Conservation (phyloP, 1,140 invertebrate genomes). For the Teleopsis dalmanni region DNA sequence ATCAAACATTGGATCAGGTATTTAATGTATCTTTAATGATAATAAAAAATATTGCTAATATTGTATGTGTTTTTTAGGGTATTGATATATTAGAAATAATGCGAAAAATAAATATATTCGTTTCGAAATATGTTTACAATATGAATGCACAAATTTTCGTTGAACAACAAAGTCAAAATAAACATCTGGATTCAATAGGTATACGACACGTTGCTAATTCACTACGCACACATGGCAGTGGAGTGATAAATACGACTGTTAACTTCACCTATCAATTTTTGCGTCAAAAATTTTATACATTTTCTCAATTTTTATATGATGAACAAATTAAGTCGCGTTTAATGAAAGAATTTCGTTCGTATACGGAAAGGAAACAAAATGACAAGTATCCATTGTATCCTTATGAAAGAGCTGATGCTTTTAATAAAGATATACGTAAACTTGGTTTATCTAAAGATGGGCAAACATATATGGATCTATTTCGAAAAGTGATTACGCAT, state of each 20-base stretch:
- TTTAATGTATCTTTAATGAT: slow-evolving; percentile 6
- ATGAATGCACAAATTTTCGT: slow-evolving; percentile 96
- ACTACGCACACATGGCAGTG: slow-evolving; percentile 93
- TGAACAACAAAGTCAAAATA: slow-evolving; percentile 84
- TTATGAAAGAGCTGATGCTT: slow-evolving; percentile 90
- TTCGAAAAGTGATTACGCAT: slow-evolving; percentile 84
- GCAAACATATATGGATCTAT: slow-evolving; percentile 85
- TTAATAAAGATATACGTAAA: slow-evolving; percentile 86
- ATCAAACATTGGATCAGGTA: slow-evolving; percentile 89
- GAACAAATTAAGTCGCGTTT: slow-evolving; percentile 96
- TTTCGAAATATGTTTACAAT: slow-evolving; percentile 91
- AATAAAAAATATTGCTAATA: slow-evolving; percentile 1
- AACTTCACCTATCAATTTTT: slow-evolving; percentile 97
- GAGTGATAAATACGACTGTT: slow-evolving; percentile 95
- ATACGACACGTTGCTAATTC: slow-evolving; percentile 96
- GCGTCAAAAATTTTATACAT: slow-evolving; percentile 85
- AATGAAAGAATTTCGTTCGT: slow-evolving; percentile 77
- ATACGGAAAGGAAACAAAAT: slow-evolving; percentile 52
- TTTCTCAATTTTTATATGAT: slow-evolving; percentile 97
- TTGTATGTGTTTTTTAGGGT: slow-evolving; percentile 51
- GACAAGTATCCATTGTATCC: slow-evolving; percentile 55
- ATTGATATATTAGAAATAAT: slow-evolving; percentile 97
- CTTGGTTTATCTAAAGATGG: slow-evolving; percentile 79
- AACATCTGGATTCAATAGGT: slow-evolving; percentile 93
- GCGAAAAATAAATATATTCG: slow-evolving; percentile 94